Evolutionary conservation across 2,888 invertebrate genomes (phyloP).

Genomic region (Cepaea hortensis): DNA sequence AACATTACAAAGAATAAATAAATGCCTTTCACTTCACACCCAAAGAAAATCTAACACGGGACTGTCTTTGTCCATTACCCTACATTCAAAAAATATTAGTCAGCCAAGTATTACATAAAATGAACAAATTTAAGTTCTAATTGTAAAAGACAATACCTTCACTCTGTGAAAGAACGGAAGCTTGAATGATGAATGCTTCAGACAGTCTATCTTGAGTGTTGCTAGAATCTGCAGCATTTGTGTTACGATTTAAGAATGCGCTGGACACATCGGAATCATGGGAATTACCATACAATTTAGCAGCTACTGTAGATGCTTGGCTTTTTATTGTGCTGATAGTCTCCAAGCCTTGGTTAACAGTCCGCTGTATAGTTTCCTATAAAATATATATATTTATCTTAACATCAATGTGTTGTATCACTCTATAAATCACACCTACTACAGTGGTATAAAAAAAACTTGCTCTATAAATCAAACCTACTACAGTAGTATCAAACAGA

Average conservation of each 20-base stretch:
- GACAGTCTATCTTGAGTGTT: conserved; percentile 32
- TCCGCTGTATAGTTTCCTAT: conserved; percentile 60
- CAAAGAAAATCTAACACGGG: too few species aligned
- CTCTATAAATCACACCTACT: too few species aligned
- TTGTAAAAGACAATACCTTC: conserved; percentile 4
- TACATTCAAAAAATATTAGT: not conserved
- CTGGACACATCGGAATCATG: not conserved
- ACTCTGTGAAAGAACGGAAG: conserved; percentile 3
- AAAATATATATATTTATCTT: conserved; percentile 27
- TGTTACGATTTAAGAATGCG: not conserved
- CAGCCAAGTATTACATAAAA: not conserved
- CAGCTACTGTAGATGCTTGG: conserved; percentile 43
- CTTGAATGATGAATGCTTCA: conserved; percentile 45
- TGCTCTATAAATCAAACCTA: too few species aligned
- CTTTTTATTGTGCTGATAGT: conserved; percentile 55
- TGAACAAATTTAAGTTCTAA: not conserved
- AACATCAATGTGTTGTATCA: too few species aligned
- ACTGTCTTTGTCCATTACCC: too few species aligned
- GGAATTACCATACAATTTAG: not conserved
- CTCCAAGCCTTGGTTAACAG: conserved; percentile 57
- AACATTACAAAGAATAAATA: too few species aligned
- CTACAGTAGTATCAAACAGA: too few species aligned
- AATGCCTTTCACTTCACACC: too few species aligned
- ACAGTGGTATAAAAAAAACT: too few species aligned
- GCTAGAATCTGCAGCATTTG: not conserved